phyloP scores from a whole-genome alignment of 2,113 vertebrate genomes.

The Dasyprocta punctata region DNA sequence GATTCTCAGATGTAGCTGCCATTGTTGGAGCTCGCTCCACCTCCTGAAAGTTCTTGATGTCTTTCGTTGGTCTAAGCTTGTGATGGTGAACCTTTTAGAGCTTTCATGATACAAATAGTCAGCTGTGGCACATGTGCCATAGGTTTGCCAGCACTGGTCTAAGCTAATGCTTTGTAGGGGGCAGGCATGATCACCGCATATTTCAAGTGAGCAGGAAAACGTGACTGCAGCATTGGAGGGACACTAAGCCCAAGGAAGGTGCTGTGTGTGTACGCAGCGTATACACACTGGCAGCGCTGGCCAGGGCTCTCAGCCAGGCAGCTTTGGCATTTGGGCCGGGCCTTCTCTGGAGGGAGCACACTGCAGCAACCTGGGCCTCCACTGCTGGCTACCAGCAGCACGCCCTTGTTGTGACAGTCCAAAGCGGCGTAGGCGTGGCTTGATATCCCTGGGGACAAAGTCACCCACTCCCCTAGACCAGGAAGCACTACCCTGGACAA shows the following conservation, averaged over 20 bases:
- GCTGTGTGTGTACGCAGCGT: not conserved
- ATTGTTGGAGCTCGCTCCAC: no score
- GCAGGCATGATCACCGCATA: rapidly evolving
- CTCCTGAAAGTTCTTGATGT: not conserved
- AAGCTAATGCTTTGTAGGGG: not conserved
- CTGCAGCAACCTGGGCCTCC: not conserved
- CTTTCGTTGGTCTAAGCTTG: not conserved
- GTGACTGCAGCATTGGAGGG: no score
- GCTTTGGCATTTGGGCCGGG: rapidly evolving
- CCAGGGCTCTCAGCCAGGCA: no score
- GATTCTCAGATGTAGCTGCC: not conserved
- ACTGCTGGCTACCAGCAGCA: no score
- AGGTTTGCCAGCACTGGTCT: not conserved
- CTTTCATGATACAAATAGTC: not conserved
- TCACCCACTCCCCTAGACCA: not conserved
- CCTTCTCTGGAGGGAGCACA: not conserved
- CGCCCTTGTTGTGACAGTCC: not conserved
- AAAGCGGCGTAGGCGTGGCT: not conserved
- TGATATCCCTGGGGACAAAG: not conserved
- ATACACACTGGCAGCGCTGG: not conserved
- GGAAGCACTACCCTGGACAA: not conserved
- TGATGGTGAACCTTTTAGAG: not conserved
- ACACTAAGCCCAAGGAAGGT: rapidly evolving
- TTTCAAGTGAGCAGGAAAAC: not conserved
- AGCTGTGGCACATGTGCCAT: not conserved